Evolutionary conservation across 2,113 vertebrate genomes (phyloP).

Genomic region (Nothobranchius furzeri): DNA sequence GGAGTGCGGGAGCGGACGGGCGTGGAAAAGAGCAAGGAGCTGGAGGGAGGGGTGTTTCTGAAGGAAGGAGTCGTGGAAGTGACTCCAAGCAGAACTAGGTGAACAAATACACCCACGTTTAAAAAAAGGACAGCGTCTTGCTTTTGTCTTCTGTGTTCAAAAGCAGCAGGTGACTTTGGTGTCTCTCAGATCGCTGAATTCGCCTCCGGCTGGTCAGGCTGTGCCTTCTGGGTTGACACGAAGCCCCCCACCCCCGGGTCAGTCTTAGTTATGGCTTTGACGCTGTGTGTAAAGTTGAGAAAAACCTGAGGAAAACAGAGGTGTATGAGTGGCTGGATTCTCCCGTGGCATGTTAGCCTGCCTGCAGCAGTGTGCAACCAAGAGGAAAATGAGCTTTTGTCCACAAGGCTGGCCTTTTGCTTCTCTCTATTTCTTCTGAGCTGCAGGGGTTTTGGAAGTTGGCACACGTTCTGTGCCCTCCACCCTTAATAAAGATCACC

Average conservation of each 20-base stretch:
- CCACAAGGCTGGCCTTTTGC: conserved; percentile 68
- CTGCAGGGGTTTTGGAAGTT: conserved; percentile 62
- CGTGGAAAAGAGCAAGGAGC: conserved; percentile 19
- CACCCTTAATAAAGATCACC: conserved; percentile 56
- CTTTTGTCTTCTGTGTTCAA: conserved; percentile 38
- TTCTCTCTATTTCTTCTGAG: conserved; percentile 46
- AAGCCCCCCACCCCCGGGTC: conserved; percentile 49
- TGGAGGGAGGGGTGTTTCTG: background rate
- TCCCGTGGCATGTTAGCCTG: conserved; percentile 72
- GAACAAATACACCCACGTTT: conserved; percentile 44
- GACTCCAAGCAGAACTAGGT: conserved; percentile 49
- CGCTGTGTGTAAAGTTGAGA: conserved; percentile 72
- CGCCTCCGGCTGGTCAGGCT: conserved; percentile 46
- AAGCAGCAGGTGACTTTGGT: conserved; percentile 21
- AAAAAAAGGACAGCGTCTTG: conserved; percentile 53
- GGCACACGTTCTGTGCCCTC: conserved; percentile 52
- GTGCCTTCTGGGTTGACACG: conserved; percentile 53
- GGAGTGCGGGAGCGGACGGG: conserved; percentile 49
- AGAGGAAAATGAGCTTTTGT: conserved; percentile 79
- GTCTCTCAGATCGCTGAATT: conserved; percentile 32
- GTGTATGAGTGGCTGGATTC: conserved; percentile 74
- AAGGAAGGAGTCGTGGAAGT: conserved; percentile 41
- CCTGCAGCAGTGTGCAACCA: conserved; percentile 76
- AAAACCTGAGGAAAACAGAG: conserved; percentile 73
- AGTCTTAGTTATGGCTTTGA: conserved; percentile 48